A percentile compares a stretch with the other conserved stretches of the same genome.
These are phyloP conservation scores for Amyelois transitella DNA, from an alignment of 1,140 invertebrate genomes.

Conservation along the genomic window DNA sequence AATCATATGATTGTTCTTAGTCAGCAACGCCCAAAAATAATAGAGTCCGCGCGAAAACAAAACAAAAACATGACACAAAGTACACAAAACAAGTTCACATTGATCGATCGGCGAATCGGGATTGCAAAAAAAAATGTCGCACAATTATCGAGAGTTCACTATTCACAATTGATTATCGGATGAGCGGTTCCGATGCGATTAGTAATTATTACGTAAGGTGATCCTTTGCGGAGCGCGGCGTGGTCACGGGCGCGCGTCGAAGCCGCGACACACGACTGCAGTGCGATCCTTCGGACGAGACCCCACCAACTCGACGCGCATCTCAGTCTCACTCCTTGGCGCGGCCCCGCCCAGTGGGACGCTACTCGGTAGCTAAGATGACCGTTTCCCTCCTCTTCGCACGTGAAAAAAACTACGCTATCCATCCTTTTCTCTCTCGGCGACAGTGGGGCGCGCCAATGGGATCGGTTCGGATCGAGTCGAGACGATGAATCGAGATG, in stretches of 20 bases:
- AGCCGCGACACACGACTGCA: slow-evolving; percentile 65
- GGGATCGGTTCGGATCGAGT: slow-evolving; percentile 68
- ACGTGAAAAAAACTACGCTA: slow-evolving; percentile 19
- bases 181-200: slow-evolving; percentile 48
- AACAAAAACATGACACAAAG: slow-evolving; percentile 56
- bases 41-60: slow-evolving; percentile 52
- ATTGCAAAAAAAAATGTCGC: slow-evolving; percentile 24
- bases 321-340: slow-evolving; percentile 69
- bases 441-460: slow-evolving; percentile 72
- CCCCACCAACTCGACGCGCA: slow-evolving; percentile 65
- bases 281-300: slow-evolving; percentile 66
- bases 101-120: slow-evolving; percentile 2
- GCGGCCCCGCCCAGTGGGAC: slow-evolving; percentile 72
- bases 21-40: slow-evolving; percentile 52
- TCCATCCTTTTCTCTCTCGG: slow-evolving; percentile 51
- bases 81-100: slow-evolving; percentile 41
- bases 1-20: slow-evolving; percentile 41
- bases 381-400: slow-evolving; percentile 59
- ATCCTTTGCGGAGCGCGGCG: slow-evolving; percentile 33
- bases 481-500: slow-evolving; percentile 73
- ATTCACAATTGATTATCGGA: slow-evolving; percentile 64
- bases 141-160: slow-evolving; percentile 45
- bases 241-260: slow-evolving; percentile 51
- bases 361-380: slow-evolving; percentile 66
- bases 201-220: slow-evolving; percentile 63